Base-by-base conservation (phyloP, 2,113 vertebrate species). In the Crotalus viridis region DNA sequence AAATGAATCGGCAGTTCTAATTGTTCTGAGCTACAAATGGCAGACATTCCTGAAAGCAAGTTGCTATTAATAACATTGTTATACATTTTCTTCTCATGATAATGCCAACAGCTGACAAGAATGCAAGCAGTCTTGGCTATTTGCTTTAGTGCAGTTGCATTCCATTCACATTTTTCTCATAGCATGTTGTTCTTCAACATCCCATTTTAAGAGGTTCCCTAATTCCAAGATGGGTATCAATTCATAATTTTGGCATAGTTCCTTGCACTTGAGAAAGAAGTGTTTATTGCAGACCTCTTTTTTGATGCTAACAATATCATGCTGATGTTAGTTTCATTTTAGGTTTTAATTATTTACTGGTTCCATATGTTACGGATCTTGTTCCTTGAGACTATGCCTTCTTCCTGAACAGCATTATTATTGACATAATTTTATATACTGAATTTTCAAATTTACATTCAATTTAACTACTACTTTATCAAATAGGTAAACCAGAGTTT, bases 21-120 rank as follows among this genome's bases (percentile, higher is more conserved):
- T 69, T 96, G 89, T 93, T 96, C 96, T 93, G 52, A 90, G 57
- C 93, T 96, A 90, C 93, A 95, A 97, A 94, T 96, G 95, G 90
- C 93, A 94, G 48, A 59, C 94, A 93, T 96, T 95, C 96, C 96
- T 94, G 94, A 94, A 96, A 98, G 95, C 95, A 69, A 85, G 94
- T 90, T 97, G 94, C 98, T 98, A 98, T 98, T 98, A 97, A 98
- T 98, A 98, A 96, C 94, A 87, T 93, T 95, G 95, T 96, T 93
- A 89, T 93, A 95, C 96, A 96, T 97, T 97, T 95, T 94, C 96
- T 96, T 97, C 94, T 97, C 96, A 90, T 95, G 95, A 96, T 97
- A 95, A 96, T 95, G 88, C 93, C 95, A 96, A 96, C 98, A 98
- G 97, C 97, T 98, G 98, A 97, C 95, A 96, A 94, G 97, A 98